Percentiles rank a stretch among this genome's conserved stretches.
Evolutionary conservation across 2,113 vertebrate species (phyloP).

Genomic region (Ardeotis arabs): DNA sequence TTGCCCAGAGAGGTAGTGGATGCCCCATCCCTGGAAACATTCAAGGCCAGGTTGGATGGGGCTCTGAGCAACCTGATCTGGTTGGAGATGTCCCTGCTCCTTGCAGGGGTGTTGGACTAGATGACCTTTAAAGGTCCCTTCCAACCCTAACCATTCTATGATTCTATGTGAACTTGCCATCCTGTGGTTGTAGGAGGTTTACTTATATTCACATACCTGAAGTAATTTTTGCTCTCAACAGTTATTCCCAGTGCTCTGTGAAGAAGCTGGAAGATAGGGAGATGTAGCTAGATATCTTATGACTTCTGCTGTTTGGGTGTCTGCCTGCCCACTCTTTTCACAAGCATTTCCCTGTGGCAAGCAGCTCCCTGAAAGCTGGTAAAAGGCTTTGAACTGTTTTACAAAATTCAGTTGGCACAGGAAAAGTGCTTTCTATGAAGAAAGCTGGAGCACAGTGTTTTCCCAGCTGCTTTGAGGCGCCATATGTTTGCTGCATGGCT

Average conservation of each 20-base stretch:
- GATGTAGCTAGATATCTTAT: background rate
- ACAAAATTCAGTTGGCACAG: constrained; percentile 66
- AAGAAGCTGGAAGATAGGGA: background rate
- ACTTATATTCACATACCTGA: background rate
- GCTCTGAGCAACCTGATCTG: too few species aligned
- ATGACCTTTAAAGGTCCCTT: too few species aligned
- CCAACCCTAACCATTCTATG: too few species aligned
- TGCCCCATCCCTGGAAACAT: too few species aligned
- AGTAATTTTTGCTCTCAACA: background rate
- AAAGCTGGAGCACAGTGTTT: constrained; percentile 61
- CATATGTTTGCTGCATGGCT: constrained; percentile 52
- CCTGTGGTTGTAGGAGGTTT: background rate
- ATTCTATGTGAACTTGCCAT: background rate
- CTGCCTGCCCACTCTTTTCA: constrained; percentile 67
- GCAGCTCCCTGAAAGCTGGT: constrained; percentile 63
- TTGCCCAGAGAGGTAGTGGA: too few species aligned
- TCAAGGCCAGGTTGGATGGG: too few species aligned
- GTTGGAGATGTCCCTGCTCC: too few species aligned
- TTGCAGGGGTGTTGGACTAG: too few species aligned
- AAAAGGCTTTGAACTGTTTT: constrained; percentile 71
- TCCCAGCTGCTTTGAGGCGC: constrained; percentile 54
- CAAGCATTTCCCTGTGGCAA: constrained; percentile 59
- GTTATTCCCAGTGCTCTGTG: background rate
- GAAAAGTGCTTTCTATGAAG: constrained; percentile 54
- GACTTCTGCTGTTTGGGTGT: constrained; percentile 68